Evolutionary conservation across 2,888 invertebrate genomes (phyloP), one percentile per base, ranked within the genome.

Genomic region (Cordilura impudica): DNA sequence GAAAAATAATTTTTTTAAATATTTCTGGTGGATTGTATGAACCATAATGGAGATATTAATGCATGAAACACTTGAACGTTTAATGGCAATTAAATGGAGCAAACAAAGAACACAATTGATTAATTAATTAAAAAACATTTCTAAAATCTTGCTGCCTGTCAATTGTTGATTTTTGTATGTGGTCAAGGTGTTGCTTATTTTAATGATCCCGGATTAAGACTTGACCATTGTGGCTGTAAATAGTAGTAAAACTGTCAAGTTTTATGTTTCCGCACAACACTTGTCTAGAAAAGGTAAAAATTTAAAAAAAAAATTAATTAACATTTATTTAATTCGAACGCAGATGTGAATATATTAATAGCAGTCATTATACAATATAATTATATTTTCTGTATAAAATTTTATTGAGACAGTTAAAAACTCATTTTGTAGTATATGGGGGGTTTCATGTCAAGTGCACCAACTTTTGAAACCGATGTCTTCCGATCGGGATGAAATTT

Each of bases 171-270:
- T 21, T 29, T 53, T 56, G 29, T 26, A 5, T 56, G 18, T 45
- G n/a, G 6, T n/a, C n/a, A 39, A 4, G 35, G 35, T 39, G 35
- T 39, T n/a, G 4, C n/a, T 49, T 49, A 10, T 21, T 53, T 53
- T 29, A 23, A 6, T 39, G 58, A 70, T 70, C 58, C 58, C 69
- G 69, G 69, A 65, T 65, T 23, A 53, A 65, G 39, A 58, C 23
- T 35, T 29, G 21, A 10, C 10, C 43, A 56, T 31, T 45, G 31
- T 7, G 10, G 39, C 29, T 61, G 10, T 3, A 26, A 51, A 4
- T 51, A 8, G 14, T 56, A 39, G 54, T 49, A 69, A 69, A 23
- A 8, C 26, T 60, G 69, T 58, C 69, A 35, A 70, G 58, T 23
- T 35, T 58, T 60, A 58, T 60, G 69, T 58, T 70, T 70, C 69